phyloP scores from a whole-genome alignment of 2,888 invertebrate species.

The Zaprionus bogoriensis region DNA sequence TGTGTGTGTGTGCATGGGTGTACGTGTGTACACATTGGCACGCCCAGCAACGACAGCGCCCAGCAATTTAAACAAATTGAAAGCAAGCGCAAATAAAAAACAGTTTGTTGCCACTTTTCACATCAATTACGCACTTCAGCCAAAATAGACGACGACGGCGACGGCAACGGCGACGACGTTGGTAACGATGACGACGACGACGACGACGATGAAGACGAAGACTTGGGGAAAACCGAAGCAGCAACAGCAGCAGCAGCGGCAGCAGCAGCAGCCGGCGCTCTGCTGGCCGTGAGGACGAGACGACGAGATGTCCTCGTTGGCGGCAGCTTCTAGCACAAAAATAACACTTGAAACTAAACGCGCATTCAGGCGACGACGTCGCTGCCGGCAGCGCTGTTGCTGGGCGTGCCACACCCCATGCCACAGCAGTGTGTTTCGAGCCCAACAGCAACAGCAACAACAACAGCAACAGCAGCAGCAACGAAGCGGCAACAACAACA shows the following conservation, averaged over 20 bases:
- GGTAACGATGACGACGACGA: conserved; percentile 20
- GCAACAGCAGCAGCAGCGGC: conserved; percentile 16
- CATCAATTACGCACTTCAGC: conserved; percentile 78
- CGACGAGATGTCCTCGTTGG: conserved; percentile 55
- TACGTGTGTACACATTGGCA: conserved; percentile 49
- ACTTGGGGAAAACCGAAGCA: conserved; percentile 36
- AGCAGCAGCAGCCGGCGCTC: conserved; percentile 34
- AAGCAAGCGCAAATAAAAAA: conserved; percentile 78
- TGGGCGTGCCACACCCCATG: conserved; percentile 41
- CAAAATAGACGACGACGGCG: conserved; percentile 67
- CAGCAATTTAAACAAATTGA: conserved; percentile 78
- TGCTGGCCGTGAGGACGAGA: conserved; percentile 36
- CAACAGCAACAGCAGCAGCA: conserved; percentile 32
- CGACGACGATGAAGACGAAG: conserved; percentile 28
- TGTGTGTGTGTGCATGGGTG: conserved; percentile 14
- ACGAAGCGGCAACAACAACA: too few relatives aligned
- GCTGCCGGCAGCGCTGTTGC: conserved; percentile 35
- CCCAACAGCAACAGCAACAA: not conserved
- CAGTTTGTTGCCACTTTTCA: conserved; percentile 78
- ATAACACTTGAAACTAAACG: conserved; percentile 78
- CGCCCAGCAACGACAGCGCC: conserved; percentile 65
- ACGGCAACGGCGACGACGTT: conserved; percentile 18
- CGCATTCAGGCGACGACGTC: conserved; percentile 66
- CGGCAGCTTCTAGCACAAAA: conserved; percentile 73
- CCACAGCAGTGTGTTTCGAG: not conserved